These are phyloP conservation scores for Lasioglossum albipes DNA, from an alignment of 1,140 invertebrate genomes.

Conservation along the genomic window DNA sequence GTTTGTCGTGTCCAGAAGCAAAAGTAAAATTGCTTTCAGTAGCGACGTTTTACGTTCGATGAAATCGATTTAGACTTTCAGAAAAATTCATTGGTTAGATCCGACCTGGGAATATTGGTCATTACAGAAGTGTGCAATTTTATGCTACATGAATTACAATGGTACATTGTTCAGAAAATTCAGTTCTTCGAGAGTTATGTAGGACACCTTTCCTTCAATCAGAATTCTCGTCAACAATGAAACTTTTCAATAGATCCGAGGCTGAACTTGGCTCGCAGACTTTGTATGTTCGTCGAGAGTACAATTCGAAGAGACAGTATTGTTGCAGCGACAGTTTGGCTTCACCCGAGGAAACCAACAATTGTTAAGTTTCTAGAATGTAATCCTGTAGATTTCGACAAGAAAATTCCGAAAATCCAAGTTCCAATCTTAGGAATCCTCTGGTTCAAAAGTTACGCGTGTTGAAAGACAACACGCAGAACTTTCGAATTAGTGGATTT, in stretches of 20 bases:
- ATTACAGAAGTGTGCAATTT: too few relatives aligned
- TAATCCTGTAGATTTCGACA: too few relatives aligned
- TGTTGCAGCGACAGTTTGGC: neutral
- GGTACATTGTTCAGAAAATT: neutral
- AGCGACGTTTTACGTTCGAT: neutral
- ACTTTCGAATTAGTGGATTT: too few relatives aligned
- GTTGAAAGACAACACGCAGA: too few relatives aligned
- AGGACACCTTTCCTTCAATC: neutral
- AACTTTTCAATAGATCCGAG: neutral
- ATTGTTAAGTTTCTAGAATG: too few relatives aligned
- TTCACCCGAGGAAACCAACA: too few relatives aligned
- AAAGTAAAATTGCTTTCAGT: neutral
- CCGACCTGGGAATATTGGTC: too few relatives aligned
- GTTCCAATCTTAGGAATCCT: too few relatives aligned
- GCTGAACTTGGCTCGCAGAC: neutral
- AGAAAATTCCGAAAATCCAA: too few relatives aligned
- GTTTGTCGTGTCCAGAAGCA: neutral
- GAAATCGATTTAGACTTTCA: neutral
- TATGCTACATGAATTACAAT: neutral
- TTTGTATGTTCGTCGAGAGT: slow-evolving; percentile 15
- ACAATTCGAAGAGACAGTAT: neutral
- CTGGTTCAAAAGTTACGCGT: too few relatives aligned
- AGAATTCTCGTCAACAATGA: slow-evolving; percentile 3
- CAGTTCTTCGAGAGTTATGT: neutral
- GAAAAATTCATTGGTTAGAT: neutral